Base-by-base conservation (phyloP, 1,140 invertebrate species). In the Orchesella cincta region DNA sequence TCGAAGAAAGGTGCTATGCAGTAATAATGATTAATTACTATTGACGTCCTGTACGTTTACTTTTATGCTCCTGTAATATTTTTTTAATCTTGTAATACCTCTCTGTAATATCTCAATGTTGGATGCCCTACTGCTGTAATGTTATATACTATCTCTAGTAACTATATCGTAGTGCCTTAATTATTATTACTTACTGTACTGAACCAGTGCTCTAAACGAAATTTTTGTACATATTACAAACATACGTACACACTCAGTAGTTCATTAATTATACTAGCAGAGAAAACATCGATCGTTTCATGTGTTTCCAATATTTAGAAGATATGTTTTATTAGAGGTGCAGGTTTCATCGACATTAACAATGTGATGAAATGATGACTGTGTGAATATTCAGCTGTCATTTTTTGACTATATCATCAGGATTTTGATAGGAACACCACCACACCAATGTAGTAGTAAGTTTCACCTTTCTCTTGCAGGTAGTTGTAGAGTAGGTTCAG, bases 141-240 rank as follows among this genome's bases (percentile, higher is more conserved):
- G 14, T 23, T 57, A 23, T 57, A 57, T 57, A 14, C 62, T 33
- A 67, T 31, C 26, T 14, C 5, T 67, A 67, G 31, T 67, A 67
- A 67, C 33, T 18, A 67, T 31, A 67, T 31, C 33, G 62, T 67
- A 67, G 62, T 67, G 62, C 62, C 62, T 67, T 67, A 67, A 67
- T 67, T 67, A 33, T 62, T 18, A 62, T 67, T 67, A 67, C 62
- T 31, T 67, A 67, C n/a, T n/a, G n/a, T n/a, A n/a, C 62, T 67
- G 62, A 67, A 67, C 62, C 62, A 67, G 62, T 67, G 62, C 62
- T 67, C 62, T 26, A 67, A 67, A 31, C 5, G 33, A 8, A 31
- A 33, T 67, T 33, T 67, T 33, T 67, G 31, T 33, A 67, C 62
- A 67, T 57, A 57, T 14, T 57, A 57, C 5, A 12, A n/a, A n/a